These are phyloP conservation scores for Atherinomorus stipes DNA, from an alignment of 2,113 vertebrate species.

Conservation along the genomic window DNA sequence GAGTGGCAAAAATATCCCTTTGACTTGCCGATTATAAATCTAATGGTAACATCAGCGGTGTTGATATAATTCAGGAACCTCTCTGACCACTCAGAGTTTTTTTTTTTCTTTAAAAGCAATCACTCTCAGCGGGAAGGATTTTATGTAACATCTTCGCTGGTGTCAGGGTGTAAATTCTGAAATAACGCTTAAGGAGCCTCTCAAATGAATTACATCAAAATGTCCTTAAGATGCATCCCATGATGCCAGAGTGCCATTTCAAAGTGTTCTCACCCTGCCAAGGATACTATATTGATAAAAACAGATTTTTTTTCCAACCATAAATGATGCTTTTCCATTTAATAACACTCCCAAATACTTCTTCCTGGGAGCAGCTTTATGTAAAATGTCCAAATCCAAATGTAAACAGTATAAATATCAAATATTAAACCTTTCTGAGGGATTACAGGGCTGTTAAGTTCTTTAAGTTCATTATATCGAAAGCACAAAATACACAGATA, in stretches of 20 bases:
- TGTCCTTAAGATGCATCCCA: constrained; percentile 11
- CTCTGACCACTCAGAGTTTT: not conserved
- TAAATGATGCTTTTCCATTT: constrained; percentile 15
- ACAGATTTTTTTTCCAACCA: constrained; percentile 3
- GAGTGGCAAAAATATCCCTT: constrained; percentile 8
- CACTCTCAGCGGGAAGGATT: not conserved
- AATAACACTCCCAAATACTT: not conserved
- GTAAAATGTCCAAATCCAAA: constrained; percentile 4
- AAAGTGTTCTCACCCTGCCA: constrained; percentile 3
- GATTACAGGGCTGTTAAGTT: constrained; percentile 17
- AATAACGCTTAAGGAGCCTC: constrained; percentile 14
- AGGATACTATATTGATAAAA: not conserved
- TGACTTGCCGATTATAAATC: constrained; percentile 43
- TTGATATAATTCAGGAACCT: not conserved
- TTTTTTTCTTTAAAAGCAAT: constrained; percentile 6
- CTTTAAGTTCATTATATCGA: constrained; percentile 51
- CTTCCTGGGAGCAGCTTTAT: constrained; percentile 1
- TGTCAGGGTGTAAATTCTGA: constrained; percentile 8
- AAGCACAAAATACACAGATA: constrained; percentile 39
- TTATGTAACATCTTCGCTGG: not conserved
- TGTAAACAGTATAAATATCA: not conserved
- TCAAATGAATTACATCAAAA: constrained; percentile 14
- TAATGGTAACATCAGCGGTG: constrained; percentile 19
- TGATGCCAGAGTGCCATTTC: constrained; percentile 1
- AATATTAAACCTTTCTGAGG: not conserved